Base-by-base conservation (phyloP, 2,888 invertebrate species). In the Cantharis lateralis region DNA sequence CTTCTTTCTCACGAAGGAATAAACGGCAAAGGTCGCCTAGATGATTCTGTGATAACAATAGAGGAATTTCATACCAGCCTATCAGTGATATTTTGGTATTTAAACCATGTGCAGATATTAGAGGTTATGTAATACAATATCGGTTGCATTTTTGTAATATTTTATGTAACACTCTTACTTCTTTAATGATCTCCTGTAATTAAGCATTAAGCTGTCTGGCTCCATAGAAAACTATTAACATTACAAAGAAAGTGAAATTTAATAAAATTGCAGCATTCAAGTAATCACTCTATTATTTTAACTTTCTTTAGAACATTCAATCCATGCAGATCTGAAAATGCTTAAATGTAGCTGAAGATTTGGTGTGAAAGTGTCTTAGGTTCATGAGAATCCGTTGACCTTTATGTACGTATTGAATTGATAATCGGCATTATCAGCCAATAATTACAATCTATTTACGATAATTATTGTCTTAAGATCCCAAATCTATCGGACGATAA, bases 361-460 rank as follows among this genome's bases (percentile, higher is more conserved):
- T 74, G 74, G 71, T 71, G 77, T 77, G 77, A 77, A 77, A 77
- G 77, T 77, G 72, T 48, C 77, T 76, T 64, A 48, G 72, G 72
- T 72, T 72, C 76, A 76, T 72, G 72, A 76, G 76, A 76, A 76
- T 72, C 76, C 76, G 70, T 72, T 76, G 76, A 76, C 76, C 76
- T 74, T 74, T 74, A 74, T 70, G 70, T 69, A 74, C 69, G 68
- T 74, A 74, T 48, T 48, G n/a, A 48, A 48, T 48, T 74, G 72
- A 72, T 72, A 72, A 68, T 72, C 20, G 61, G 20, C 32, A 32
- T 61, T 72, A 66, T 48, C 48, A n/a, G n/a, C 7, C n/a, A 48
- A 48, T 48, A 48, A 48, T 48, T 48, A 48, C 48, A n/a, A 48
- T 48, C 1, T n/a, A 48, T 48, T n/a, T 48, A 48, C 48, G 7